These are phyloP conservation scores for Misgurnus mizolepis DNA, from an alignment of 2,113 vertebrate genomes.

Conservation along the genomic window DNA sequence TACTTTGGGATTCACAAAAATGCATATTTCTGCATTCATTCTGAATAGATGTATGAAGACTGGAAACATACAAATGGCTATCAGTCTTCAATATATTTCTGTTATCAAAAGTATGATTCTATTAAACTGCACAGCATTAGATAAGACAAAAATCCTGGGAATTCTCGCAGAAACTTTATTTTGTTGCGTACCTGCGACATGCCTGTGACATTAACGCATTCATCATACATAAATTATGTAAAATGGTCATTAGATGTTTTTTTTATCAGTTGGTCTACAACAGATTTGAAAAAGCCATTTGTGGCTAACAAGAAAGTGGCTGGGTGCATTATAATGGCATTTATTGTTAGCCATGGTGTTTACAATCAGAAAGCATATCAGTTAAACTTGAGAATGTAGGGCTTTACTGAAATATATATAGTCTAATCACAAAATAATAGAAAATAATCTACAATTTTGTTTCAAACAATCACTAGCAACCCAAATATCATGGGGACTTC, in stretches of 20 bases:
- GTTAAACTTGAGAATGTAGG: conserved; percentile 1
- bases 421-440: conserved; percentile 8
- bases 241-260: no score
- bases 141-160: background rate
- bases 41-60: conserved; percentile 62
- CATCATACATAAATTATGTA: background rate
- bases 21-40: conserved; percentile 72
- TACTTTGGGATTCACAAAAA: conserved; percentile 73
- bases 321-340: background rate
- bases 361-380: background rate
- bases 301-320: background rate
- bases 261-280: no score
- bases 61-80: conserved; percentile 30
- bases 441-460: no score
- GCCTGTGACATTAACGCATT: background rate
- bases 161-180: no score
- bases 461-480: no score
- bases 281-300: background rate
- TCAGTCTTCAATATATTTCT: conserved; percentile 30
- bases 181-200: no score
- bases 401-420: conserved; percentile 1
- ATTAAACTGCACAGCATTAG: background rate
- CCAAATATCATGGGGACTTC: no score
- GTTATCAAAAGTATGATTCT: background rate
- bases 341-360: conserved; percentile 6